These are phyloP conservation scores for Uria lomvia DNA, from an alignment of 2,113 vertebrate genomes.

Conservation along the genomic window DNA sequence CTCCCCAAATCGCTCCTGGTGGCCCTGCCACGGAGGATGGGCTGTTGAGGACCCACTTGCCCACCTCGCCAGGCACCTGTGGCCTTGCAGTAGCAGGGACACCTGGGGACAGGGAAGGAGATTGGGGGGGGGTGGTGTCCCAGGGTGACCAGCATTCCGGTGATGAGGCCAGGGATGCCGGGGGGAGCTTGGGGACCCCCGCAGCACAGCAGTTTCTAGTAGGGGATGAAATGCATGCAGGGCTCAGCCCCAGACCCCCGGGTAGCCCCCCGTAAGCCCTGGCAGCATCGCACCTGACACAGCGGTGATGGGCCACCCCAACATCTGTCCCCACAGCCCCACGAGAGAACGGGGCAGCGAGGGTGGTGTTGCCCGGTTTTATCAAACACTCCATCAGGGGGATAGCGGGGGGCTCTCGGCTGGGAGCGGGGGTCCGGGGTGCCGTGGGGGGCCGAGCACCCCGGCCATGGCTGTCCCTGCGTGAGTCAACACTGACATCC, in stretches of 20 bases:
- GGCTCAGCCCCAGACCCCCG: too few species aligned
- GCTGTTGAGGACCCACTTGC: too few species aligned
- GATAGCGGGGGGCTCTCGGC: too few species aligned
- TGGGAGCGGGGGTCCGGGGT: background rate
- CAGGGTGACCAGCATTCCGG: background rate
- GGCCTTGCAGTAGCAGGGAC: background rate
- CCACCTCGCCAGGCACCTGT: background rate
- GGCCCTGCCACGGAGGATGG: background rate
- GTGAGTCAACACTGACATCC: background rate
- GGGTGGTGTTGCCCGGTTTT: rapidly evolving
- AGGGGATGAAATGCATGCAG: background rate
- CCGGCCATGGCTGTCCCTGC: background rate
- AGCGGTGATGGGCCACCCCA: background rate
- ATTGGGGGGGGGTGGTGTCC: background rate
- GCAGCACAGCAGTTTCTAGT: too few species aligned
- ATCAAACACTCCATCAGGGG: rapidly evolving
- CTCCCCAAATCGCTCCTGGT: background rate
- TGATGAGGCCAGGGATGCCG: background rate
- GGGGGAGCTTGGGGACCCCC: background rate
- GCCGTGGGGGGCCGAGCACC: background rate
- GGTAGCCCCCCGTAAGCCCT: background rate
- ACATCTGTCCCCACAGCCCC: background rate
- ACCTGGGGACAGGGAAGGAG: background rate
- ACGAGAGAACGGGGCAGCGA: rapidly evolving
- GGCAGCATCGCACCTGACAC: background rate